Evolutionary conservation across 2,888 invertebrate genomes (phyloP).

Genomic region (Campoplex nolae): DNA sequence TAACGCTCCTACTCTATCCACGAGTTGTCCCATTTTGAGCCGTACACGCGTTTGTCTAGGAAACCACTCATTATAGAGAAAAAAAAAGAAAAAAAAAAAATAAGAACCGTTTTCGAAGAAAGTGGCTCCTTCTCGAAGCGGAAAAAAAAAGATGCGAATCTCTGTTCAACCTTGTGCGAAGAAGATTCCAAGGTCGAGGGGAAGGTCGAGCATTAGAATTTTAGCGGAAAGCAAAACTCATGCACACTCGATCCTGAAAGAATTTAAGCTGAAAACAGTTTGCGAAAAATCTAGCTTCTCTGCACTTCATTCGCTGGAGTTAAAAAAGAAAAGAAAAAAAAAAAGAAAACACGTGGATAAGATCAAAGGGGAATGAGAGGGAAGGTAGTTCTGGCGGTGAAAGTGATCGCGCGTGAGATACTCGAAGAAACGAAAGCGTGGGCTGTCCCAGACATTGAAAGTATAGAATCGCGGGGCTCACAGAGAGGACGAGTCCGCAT

Average conservation of each 20-base stretch:
- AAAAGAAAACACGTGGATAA: neutral
- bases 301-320: neutral
- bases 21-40: neutral
- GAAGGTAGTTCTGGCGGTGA: slow-evolving; percentile 40
- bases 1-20: neutral
- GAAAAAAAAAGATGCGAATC: neutral
- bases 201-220: neutral
- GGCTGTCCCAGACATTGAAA: slow-evolving; percentile 66
- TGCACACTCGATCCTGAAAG: no score
- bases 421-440: slow-evolving; percentile 62
- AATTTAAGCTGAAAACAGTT: no score
- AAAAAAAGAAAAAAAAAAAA: neutral
- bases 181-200: neutral
- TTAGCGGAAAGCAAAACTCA: no score
- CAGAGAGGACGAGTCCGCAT: slow-evolving; percentile 37
- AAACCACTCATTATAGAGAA: neutral
- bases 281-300: no score
- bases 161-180: neutral
- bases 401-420: slow-evolving; percentile 57
- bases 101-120: neutral
- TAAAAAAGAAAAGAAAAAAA: slow-evolving; percentile 6
- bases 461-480: slow-evolving; percentile 34
- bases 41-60: neutral
- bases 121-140: neutral
- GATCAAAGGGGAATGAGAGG: slow-evolving; percentile 7